Base-by-base conservation (phyloP, 2,797 vertebrate species). In the Sebastes hubbsi region DNA sequence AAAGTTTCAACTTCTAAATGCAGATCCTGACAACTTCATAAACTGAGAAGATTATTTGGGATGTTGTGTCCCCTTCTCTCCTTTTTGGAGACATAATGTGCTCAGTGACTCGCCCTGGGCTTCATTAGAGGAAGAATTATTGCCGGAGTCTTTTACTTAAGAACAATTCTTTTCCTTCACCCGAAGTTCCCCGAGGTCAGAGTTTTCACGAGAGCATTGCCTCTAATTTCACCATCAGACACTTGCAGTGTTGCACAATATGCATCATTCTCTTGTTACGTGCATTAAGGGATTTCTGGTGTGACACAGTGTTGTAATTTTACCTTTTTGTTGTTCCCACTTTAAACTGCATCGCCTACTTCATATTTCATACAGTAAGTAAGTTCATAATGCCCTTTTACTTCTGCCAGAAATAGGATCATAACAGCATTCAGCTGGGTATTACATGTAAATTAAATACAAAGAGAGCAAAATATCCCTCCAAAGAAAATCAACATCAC, bases 51-150 rank as follows among this genome's bases (percentile, higher is more conserved):
- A 77, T 66, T 25, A 70, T 59, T 77, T 42, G 36, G 10, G 76
- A 27, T 2, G 61, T 66, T 36, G 32, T 42, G 10, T 60, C 11
- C 24, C 30, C 27, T 56, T 77, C 49, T 63, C 55, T 34, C 46
- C 59, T 61, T 56, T 84, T 69, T 69, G 36, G 67, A 77, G 54
- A 75, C 78, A 46, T 2, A 0, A 32, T 54, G 70, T 70, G 27
- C 52, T 75, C 52, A 75, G 59, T 68, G 65, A 70, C 60, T 76
- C 78, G 54, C 69, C 18, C 0, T 59, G 62, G 78, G 75, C 74
- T 78, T 89, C 75, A 86, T 83, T 88, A 86, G 32, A 67, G 63
- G 63, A 72, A 73, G 59, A 82, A 58, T 67, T 38, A 86, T 61
- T 58, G 36, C 72, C 3, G 27, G 24, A 70, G 25, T 67, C 30